These are phyloP conservation scores for Catocala nupta DNA, from an alignment of 2,888 invertebrate genomes.

Conservation along the genomic window DNA sequence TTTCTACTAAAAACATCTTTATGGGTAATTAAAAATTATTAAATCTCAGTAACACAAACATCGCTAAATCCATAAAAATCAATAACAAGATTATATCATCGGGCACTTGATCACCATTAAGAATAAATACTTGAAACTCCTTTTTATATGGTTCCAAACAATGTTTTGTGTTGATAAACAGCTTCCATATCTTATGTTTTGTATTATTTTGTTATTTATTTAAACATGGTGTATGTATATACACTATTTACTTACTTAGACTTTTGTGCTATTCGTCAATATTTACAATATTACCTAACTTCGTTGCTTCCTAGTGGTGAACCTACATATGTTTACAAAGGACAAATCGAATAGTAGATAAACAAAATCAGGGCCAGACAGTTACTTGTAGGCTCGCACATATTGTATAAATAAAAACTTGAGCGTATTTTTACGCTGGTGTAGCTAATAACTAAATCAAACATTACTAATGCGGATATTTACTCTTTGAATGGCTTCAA, in stretches of 20 bases:
- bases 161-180: no score
- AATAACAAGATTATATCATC: slow-evolving; percentile 26
- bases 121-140: background rate
- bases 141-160: no score
- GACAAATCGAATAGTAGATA: background rate
- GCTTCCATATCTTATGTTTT: no score
- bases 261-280: no score
- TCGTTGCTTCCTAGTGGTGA: background rate
- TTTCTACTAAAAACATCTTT: slow-evolving; percentile 30
- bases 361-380: slow-evolving; percentile 14
- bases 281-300: no score
- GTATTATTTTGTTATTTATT: no score
- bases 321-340: background rate
- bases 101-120: slow-evolving; percentile 3
- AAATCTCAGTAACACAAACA: slow-evolving; percentile 23
- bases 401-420: slow-evolving; percentile 8
- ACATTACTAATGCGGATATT: slow-evolving; percentile 43
- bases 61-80: slow-evolving; percentile 24
- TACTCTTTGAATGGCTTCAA: slow-evolving; percentile 23
- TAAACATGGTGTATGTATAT: no score
- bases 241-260: no score
- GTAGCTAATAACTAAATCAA: slow-evolving; percentile 27
- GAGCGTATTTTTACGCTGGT: slow-evolving; percentile 18
- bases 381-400: slow-evolving; percentile 3
- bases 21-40: slow-evolving; percentile 18